A percentile compares a stretch with the other conserved stretches of the same genome.
phyloP scores from a whole-genome alignment of 2,888 invertebrate species.

The Pristionchus mayeri region DNA sequence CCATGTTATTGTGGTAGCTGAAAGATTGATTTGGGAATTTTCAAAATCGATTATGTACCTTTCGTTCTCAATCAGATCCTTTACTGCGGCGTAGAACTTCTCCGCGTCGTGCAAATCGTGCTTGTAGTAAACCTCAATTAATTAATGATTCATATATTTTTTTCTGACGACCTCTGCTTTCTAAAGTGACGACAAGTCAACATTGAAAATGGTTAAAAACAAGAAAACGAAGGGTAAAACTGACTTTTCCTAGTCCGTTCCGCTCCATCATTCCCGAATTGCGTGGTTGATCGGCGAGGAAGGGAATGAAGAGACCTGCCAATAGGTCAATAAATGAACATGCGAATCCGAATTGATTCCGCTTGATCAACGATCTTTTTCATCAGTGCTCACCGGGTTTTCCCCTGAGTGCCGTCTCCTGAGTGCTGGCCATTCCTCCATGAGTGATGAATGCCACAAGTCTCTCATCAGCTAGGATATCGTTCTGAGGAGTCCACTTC shows the following conservation, averaged over 20 bases:
- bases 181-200: background rate
- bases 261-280: slow-evolving; percentile 33
- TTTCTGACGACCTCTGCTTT: too few relatives aligned
- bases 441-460: slow-evolving; percentile 5
- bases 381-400: background rate
- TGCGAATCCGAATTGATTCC: too few relatives aligned
- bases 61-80: slow-evolving; percentile 5
- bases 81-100: slow-evolving; percentile 26
- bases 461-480: background rate
- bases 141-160: too few relatives aligned
- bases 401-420: background rate
- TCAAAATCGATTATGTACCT: background rate
- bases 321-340: too few relatives aligned
- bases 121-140: slow-evolving; percentile 37
- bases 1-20: slow-evolving; percentile 19
- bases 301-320: slow-evolving; percentile 25
- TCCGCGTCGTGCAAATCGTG: background rate
- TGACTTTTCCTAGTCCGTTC: background rate
- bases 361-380: background rate
- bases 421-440: slow-evolving; percentile 38
- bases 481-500: slow-evolving; percentile 33
- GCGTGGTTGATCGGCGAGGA: slow-evolving; percentile 16
- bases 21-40: background rate
- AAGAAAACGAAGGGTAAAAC: background rate
- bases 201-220: background rate